Conservation (phyloP, 2,888 invertebrate species). For the Papilio gigon region DNA sequence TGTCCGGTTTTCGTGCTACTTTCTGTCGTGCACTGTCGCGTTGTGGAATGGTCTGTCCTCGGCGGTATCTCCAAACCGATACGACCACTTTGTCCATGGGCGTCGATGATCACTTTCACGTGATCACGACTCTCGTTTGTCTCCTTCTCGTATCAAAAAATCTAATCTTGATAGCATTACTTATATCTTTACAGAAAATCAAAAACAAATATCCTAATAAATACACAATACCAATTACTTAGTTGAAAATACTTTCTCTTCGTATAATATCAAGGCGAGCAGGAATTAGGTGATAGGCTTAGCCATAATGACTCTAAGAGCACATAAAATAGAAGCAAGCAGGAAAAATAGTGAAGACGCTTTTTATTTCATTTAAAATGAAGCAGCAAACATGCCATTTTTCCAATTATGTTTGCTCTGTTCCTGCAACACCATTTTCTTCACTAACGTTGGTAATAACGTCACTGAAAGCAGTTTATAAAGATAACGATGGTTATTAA, state of each 20-base stretch:
- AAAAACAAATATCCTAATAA: background rate
- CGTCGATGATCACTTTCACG: too few species aligned
- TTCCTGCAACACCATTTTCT: background rate
- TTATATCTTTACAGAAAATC: too few species aligned
- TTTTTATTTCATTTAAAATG: background rate
- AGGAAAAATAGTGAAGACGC: background rate
- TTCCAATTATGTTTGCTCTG: background rate
- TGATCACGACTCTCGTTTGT: too few species aligned
- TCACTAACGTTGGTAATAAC: background rate
- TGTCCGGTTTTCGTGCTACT: too few species aligned
- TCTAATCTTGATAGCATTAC: too few species aligned
- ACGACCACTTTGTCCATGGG: too few species aligned
- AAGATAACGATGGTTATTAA: slow-evolving; percentile 12
- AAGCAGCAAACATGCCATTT: background rate
- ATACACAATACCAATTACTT: background rate
- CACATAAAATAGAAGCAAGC: background rate
- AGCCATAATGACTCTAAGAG: background rate
- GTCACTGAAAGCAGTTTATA: background rate
- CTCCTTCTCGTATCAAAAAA: too few species aligned
- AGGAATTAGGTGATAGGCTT: background rate
- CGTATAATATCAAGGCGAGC: background rate
- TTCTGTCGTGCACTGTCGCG: too few species aligned
- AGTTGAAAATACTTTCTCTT: background rate
- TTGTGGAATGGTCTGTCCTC: too few species aligned
- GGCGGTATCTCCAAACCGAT: too few species aligned